Evolutionary conservation across 2,888 invertebrate species (phyloP), one percentile per base, ranked within the genome.

Genomic region (Mystacides longicornis): DNA sequence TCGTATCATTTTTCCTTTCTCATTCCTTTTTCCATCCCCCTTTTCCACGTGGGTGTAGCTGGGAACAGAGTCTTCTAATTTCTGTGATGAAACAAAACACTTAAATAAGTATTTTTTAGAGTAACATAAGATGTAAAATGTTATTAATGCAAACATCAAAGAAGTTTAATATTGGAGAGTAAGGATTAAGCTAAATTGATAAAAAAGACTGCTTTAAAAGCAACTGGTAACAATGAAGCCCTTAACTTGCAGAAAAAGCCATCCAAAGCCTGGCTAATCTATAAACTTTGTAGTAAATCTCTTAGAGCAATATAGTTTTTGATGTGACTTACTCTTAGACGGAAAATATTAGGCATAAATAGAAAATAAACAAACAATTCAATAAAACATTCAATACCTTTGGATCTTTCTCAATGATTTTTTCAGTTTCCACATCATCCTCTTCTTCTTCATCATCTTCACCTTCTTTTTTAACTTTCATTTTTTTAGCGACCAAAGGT

Each of bases 371-470:
- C n/a, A n/a, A n/a, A n/a, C n/a, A n/a, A n/a, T n/a, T n/a, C n/a
- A n/a, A n/a, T n/a, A n/a, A n/a, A n/a, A n/a, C n/a, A n/a, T n/a
- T n/a, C n/a, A n/a, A n/a, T 19, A 46, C 20, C 14, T 21, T 46
- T 18, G 46, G 21, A 48, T 48, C 48, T 16, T 33, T 78, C 64
- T 85, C 84, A 55, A 82, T 67, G 42, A 75, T 72, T 63, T 81
- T 78, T 2, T 75, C 75, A 23, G 75, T 68, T 65, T 84, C 81
- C 1, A 87, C 68, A 64, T 87, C 87, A 65, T 88, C 86, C 65
- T 85, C 83, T 23, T 79, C 78, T 5, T 83, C 83, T 27, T 84
- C 83, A 31, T 80, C 78, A 23, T 84, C 83, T 22, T 79, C 78
- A 4, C 71, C 67, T 59, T 69, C 75, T 58, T 69, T 71, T 66